Evolutionary conservation across 2,888 invertebrate genomes (phyloP), one percentile per base, ranked within the genome.

Genomic region (Hartigia nigra): DNA sequence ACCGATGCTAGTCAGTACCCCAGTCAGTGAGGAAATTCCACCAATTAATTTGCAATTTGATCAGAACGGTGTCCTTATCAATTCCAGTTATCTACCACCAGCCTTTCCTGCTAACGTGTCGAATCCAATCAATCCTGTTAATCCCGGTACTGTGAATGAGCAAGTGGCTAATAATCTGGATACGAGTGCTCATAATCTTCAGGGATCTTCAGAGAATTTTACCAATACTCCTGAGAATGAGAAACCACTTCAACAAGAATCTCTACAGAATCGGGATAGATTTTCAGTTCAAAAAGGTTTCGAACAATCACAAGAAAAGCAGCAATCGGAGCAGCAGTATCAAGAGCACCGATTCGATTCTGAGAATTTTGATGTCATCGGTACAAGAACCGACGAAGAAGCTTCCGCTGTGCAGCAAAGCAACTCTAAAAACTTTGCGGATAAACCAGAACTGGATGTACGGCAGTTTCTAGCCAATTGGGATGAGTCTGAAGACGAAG

Each of bases 401-500:
- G 32, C 31, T 14, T 55, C 55, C 23, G 23, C 77, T 12, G n/a
- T 74, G n/a, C 12, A 74, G 35, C 77, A 82, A 69, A 77, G 78
- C 74, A 85, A 83, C 74, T 83, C 82, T 9, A 88, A 86, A 76
- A 87, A 88, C 75, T 89, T 90, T 76, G 87, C 87, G 12, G 87
- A 91, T 70, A 91, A 91, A 74, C 91, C 91, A 1, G 87, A 88
- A 12, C 82, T 92, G 1, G 92, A 92, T 70, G 91, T 92, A 11
- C 86, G 92, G 23, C 91, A 92, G 74, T 92, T 92, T 83, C 79
- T 92, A 55, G 92, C 91, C 1, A 92, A 86, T 72, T 92, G 92
- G 92, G 91, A 91, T 78, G 91, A 91, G 74, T 90, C 90, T 3
- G 91, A 90, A 75, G 92, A 92, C 14, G 92, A 91, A 75, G 91